These are phyloP conservation scores for Sphaerodactylus townsendi DNA, from an alignment of 2,113 vertebrate species.

Conservation along the genomic window DNA sequence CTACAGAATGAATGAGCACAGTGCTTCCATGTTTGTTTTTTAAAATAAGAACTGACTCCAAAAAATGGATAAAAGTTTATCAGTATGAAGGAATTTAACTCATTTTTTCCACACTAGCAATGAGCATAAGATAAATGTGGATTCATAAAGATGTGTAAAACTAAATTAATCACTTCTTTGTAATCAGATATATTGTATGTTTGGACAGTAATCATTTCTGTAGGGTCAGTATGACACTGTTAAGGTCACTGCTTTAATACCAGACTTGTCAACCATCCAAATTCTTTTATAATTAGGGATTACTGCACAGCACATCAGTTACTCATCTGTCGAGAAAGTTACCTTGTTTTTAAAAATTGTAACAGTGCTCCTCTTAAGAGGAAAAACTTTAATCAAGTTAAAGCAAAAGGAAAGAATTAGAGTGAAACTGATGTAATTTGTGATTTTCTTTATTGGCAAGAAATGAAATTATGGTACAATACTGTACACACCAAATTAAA, in stretches of 20 bases:
- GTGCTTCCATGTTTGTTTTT: too few species aligned
- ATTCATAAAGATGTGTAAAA: slow-evolving; percentile 41
- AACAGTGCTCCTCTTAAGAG: slow-evolving; percentile 4
- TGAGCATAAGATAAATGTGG: not conserved
- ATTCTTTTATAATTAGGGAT: slow-evolving; percentile 59
- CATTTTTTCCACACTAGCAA: not conserved
- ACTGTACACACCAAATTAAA: not conserved
- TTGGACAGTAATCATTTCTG: slow-evolving; percentile 59
- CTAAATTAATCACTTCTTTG: slow-evolving; percentile 56
- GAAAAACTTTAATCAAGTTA: not conserved
- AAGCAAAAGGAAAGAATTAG: not conserved
- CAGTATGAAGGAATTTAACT: not conserved
- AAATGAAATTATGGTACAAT: not conserved
- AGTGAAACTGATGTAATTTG: not conserved
- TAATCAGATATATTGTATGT: slow-evolving; percentile 38
- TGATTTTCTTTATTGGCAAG: not conserved
- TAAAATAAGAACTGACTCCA: not conserved
- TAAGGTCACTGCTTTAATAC: slow-evolving; percentile 59
- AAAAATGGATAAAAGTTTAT: not conserved
- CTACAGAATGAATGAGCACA: too few species aligned
- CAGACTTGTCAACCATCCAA: slow-evolving; percentile 30
- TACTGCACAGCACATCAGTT: slow-evolving; percentile 40
- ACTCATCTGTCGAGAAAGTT: slow-evolving; percentile 31
- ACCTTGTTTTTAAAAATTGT: not conserved
- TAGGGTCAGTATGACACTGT: slow-evolving; percentile 37